Base-by-base conservation (phyloP, 2,797 vertebrate species). In the Oryzias dopingdopingensis region DNA sequence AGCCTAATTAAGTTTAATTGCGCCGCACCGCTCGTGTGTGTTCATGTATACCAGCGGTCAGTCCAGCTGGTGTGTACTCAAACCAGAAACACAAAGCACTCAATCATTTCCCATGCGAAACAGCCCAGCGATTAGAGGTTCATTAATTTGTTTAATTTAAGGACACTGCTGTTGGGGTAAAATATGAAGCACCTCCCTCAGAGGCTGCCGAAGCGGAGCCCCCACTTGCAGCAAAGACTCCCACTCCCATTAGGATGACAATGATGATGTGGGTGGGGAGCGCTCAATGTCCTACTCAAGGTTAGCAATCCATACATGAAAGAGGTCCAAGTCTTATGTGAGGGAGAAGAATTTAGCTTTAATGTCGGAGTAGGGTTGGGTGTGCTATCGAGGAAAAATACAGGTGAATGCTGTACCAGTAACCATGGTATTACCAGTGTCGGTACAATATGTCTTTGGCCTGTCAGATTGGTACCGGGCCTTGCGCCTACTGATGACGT, bases 91-190 rank as follows among this genome's bases (percentile, higher is more conserved):
- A 70, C 62, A 62, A 67, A 62, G 70, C 57, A 26, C 24, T 48
- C 23, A 12, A 8, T 56, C 57, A 63, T 81, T 81, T 80, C 82
- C 82, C 80, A 53, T 53, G 72, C 76, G 80, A 77, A 84, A 74
- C 56, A 61, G 72, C 70, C 61, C 62, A 2, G 42, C 82, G 90
- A 71, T 88, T 86, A 91, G 88, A 80, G 86, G 80, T 83, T 88
- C 86, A 91, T 92, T 91, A 86, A 91, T 91, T 89, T 85, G 83
- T 87, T 87, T 88, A 77, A 89, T 90, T 89, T 90, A 91, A 92
- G 89, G 87, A 90, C 89, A 88, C 62, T 56, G 42, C 80, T 74
- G 75, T 43, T 42, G 45, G 61, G 60, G 60, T 76, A 56, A 51
- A 60, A 55, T 59, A 50, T 74, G 50, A 83, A 84, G 59, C 68